Evolutionary conservation across 2,113 vertebrate species (phyloP).

Genomic region (Poicephalus gulielmi): DNA sequence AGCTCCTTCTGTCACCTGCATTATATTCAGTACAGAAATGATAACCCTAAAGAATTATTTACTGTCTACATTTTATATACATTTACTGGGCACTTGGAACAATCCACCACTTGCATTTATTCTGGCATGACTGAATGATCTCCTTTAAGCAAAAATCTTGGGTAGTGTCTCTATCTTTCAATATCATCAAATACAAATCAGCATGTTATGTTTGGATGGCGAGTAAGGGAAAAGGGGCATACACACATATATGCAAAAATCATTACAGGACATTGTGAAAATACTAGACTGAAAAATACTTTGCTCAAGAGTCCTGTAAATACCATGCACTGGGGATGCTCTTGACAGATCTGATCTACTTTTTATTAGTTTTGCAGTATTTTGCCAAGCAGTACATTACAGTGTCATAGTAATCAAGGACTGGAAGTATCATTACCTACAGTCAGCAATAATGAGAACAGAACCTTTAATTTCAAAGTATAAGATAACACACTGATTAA

Average conservation of each 20-base stretch:
- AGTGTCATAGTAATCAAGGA: slow-evolving; percentile 59
- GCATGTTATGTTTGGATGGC: background rate
- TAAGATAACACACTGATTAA: slow-evolving; percentile 75
- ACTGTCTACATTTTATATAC: background rate
- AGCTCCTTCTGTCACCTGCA: background rate
- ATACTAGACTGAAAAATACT: background rate
- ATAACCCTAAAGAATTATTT: background rate
- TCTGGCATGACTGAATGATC: background rate
- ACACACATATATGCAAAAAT: background rate
- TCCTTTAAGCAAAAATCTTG: background rate
- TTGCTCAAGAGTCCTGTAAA: background rate
- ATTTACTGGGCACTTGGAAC: background rate
- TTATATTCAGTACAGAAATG: background rate
- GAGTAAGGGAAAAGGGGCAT: background rate
- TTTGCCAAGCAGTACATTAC: slow-evolving; percentile 27
- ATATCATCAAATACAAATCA: background rate
- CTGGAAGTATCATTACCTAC: slow-evolving; percentile 55
- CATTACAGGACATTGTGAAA: background rate
- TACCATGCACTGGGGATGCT: background rate
- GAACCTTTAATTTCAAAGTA: slow-evolving; percentile 74
- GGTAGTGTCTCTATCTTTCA: background rate
- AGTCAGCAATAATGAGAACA: slow-evolving; percentile 72
- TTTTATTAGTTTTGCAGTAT: slow-evolving; percentile 53
- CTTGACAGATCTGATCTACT: slow-evolving; percentile 56
- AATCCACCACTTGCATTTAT: background rate